These are phyloP conservation scores for Altica lythri DNA, from an alignment of 2,888 invertebrate species.

Conservation along the genomic window DNA sequence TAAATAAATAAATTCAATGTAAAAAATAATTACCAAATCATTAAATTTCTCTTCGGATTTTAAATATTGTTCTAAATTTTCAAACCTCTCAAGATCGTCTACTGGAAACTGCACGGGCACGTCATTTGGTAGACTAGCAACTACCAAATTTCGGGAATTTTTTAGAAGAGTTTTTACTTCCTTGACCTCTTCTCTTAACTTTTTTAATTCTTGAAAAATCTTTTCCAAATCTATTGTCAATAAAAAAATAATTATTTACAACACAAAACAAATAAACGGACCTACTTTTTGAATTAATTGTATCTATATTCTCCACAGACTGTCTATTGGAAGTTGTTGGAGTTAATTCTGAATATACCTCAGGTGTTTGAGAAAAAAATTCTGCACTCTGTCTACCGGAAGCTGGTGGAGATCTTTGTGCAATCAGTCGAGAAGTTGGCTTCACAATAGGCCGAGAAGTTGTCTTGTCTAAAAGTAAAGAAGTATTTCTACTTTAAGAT, in stretches of 20 bases:
- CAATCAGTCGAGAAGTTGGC: constrained; percentile 2
- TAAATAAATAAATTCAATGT: neutral
- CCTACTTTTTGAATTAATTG: constrained; percentile 8
- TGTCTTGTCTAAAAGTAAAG: neutral
- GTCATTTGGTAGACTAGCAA: constrained; percentile 14
- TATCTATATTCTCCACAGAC: neutral
- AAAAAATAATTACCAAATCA: constrained; percentile 16
- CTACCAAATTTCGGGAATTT: constrained; percentile 1
- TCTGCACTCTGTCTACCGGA: constrained; percentile 3
- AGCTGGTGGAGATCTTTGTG: neutral
- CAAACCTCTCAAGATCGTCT: constrained; percentile 6
- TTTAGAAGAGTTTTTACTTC: constrained; percentile 11
- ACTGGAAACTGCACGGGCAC: constrained; percentile 11
- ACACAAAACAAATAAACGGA: constrained; percentile 4
- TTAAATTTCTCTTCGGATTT: constrained; percentile 11
- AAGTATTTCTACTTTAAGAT: neutral
- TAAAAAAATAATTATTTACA: constrained; percentile 2
- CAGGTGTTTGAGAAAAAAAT: neutral
- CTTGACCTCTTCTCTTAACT: constrained; percentile 14
- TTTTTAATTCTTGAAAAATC: too few relatives aligned
- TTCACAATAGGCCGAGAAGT: neutral
- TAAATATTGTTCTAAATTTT: too few relatives aligned
- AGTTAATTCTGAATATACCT: too few relatives aligned
- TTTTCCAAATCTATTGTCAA: too few relatives aligned
- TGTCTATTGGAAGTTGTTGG: constrained; percentile 1